These are phyloP conservation scores for Taenaris catops DNA, from an alignment of 2,888 invertebrate species.

Conservation along the genomic window DNA sequence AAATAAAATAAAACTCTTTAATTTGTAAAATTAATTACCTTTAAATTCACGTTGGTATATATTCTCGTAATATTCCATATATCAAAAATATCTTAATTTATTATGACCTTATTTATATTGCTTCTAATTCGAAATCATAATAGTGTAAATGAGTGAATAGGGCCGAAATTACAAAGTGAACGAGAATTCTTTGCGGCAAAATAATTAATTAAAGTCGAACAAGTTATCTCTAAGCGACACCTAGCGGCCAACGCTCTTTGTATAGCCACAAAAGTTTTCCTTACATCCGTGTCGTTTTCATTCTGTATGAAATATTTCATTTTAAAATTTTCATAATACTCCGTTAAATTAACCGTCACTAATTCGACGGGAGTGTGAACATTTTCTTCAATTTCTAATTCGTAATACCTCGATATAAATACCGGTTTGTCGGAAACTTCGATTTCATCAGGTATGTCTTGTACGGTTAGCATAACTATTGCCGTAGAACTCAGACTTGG, in stretches of 20 bases:
- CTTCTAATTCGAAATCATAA: conserved; percentile 53
- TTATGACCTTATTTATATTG: conserved; percentile 33
- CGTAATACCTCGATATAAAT: conserved; percentile 87
- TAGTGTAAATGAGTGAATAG: conserved; percentile 51
- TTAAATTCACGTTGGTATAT: too few relatives aligned
- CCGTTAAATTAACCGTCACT: conserved; percentile 87
- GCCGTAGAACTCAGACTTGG: conserved; percentile 91
- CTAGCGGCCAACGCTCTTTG: conserved; percentile 71
- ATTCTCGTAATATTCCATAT: neutral
- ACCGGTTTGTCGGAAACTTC: conserved; percentile 69
- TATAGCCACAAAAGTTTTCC: conserved; percentile 83
- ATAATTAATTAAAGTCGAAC: conserved; percentile 75
- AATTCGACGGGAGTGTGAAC: conserved; percentile 86
- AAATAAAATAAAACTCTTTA: too few relatives aligned
- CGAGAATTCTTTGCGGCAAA: conserved; percentile 63
- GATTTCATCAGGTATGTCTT: conserved; percentile 82
- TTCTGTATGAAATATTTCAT: conserved; percentile 83
- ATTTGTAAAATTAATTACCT: too few relatives aligned
- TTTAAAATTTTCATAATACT: conserved; percentile 81
- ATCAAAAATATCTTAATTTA: conserved; percentile 3
- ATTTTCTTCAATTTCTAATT: conserved; percentile 91
- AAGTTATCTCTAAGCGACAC: conserved; percentile 76
- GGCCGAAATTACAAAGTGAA: conserved; percentile 58
- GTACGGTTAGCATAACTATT: conserved; percentile 83
- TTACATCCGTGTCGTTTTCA: conserved; percentile 79